Conservation (phyloP, 2,797 vertebrate genomes). For the Microctenopoma steveboyesi region DNA sequence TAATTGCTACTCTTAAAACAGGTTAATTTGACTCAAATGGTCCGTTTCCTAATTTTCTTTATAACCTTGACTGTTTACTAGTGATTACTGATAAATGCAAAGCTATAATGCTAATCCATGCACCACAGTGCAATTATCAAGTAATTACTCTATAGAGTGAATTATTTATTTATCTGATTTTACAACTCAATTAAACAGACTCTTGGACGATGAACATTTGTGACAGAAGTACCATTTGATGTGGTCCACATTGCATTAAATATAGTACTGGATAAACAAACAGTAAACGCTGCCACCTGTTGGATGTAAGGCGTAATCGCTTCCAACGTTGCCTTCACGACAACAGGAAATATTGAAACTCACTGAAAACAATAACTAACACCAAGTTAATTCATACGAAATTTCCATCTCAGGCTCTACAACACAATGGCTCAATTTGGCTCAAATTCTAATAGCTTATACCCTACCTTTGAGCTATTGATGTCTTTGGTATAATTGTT, state of each 20-base stretch:
- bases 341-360: not conserved
- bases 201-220: not conserved
- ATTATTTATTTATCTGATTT: conserved; percentile 24
- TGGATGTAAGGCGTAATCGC: conserved; percentile 25
- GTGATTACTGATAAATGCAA: conserved; percentile 52
- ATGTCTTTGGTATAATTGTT: rapidly evolving
- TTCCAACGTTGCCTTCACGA: conserved; percentile 45
- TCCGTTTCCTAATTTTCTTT: not conserved
- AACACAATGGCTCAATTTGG: rapidly evolving
- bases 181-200: not conserved
- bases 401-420: rapidly evolving
- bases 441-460: rapidly evolving
- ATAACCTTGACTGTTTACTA: conserved; percentile 29
- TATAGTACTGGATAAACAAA: no score
- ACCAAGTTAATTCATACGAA: not conserved
- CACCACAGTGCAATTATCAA: conserved; percentile 46
- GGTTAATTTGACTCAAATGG: conserved; percentile 18
- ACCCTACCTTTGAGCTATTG: rapidly evolving
- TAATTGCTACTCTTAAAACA: conserved; percentile 25
- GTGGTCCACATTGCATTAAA: not conserved
- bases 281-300: conserved; percentile 57
- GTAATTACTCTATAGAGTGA: conserved; percentile 43
- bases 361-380: not conserved
- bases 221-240: not conserved
- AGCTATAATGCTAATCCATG: conserved; percentile 30